A percentile compares a stretch with the other conserved stretches of the same genome.
Conservation (phyloP, 1,140 invertebrate species). For the Notospermus geniculatus region DNA sequence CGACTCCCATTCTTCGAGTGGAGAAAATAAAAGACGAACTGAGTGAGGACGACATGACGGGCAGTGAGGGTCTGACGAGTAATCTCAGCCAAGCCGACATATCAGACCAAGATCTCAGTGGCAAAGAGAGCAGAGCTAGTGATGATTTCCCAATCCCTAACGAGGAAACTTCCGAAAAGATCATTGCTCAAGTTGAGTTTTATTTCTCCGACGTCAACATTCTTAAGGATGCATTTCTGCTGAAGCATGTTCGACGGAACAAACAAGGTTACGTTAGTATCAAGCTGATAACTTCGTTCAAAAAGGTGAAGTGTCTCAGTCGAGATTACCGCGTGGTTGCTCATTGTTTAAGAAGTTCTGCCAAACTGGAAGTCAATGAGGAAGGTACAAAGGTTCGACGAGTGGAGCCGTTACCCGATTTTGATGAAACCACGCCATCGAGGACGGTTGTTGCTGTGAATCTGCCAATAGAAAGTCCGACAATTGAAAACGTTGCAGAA, state of each 20-base stretch:
- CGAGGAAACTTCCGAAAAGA: constrained; percentile 46
- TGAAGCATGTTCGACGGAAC: constrained; percentile 91
- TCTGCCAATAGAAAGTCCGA: constrained; percentile 77
- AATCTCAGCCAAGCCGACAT: constrained; percentile 28
- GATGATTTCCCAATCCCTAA: constrained; percentile 41
- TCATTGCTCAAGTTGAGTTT: constrained; percentile 61
- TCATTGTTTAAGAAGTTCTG: constrained; percentile 72
- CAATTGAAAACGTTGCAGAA: constrained; percentile 83
- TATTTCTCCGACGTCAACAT: constrained; percentile 95
- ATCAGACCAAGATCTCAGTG: constrained; percentile 23
- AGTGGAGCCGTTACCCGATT: constrained; percentile 77
- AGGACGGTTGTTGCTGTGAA: constrained; percentile 84
- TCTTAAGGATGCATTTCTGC: constrained; percentile 88
- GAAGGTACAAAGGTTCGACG: constrained; percentile 86
- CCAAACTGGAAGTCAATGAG: constrained; percentile 84
- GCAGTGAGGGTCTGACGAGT: constrained; percentile 28
- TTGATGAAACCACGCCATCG: constrained; percentile 85
- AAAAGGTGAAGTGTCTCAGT: constrained; percentile 76
- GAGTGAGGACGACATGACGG: constrained; percentile 45
- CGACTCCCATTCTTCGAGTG: constrained; percentile 31
- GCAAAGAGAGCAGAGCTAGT: constrained; percentile 16
- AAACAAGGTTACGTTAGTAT: constrained; percentile 93
- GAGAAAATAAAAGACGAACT: constrained; percentile 43
- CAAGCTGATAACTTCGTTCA: constrained; percentile 82
- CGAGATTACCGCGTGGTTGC: constrained; percentile 92